These are phyloP conservation scores for Sebastes flavidus DNA, from an alignment of 2,797 vertebrate species.

Conservation along the genomic window DNA sequence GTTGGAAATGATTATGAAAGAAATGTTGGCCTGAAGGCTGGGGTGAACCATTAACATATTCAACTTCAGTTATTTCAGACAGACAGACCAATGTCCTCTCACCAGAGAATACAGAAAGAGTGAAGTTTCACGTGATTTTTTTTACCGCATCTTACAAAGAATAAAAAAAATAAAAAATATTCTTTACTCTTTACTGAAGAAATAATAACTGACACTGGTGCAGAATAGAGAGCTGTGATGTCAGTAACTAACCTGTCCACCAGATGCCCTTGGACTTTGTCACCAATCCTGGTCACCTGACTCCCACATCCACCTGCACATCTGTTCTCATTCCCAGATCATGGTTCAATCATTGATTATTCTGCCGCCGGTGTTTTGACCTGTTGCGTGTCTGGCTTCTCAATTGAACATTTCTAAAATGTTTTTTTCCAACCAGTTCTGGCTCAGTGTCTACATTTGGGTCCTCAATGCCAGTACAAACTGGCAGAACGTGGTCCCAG, in stretches of 20 bases:
- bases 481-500: neutral
- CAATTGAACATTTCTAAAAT: accelerated
- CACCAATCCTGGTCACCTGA: neutral
- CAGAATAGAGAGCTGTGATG: neutral
- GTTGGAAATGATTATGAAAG: neutral
- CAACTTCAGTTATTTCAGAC: neutral
- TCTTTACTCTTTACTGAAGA: neutral
- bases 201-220: neutral
- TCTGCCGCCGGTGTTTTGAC: neutral
- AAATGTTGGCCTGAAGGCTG: neutral
- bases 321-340: neutral
- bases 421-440: neutral
- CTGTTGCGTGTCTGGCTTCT: neutral
- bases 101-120: neutral
- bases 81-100: neutral
- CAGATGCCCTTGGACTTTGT: neutral
- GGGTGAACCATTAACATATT: neutral
- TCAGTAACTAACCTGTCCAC: neutral
- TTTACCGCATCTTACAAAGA: neutral
- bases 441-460: neutral
- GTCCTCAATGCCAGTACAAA: neutral
- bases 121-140: neutral
- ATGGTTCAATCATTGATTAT: neutral
- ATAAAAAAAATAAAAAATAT: neutral
- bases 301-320: neutral